Evolutionary conservation across 1,140 invertebrate genomes (phyloP), one percentile per base, ranked within the genome.

Genomic region (Ruditapes philippinarum): DNA sequence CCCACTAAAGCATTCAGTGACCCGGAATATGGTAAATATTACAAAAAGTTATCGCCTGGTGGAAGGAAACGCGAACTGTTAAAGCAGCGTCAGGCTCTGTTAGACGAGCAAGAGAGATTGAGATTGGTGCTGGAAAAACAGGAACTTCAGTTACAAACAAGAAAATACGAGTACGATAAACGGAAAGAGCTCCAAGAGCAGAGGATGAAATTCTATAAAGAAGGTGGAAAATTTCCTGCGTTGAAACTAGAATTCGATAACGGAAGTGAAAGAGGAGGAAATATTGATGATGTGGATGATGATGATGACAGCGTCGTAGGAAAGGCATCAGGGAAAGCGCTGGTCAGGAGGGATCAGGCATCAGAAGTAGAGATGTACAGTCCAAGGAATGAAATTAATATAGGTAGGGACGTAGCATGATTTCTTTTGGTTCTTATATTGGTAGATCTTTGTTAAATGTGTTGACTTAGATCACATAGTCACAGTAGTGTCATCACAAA

Each of bases 201-300:
- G 42, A 82, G 87, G 76, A 76, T 89, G 79, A 79, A 89, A 11
- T 89, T 89, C 38, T 89, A 89, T 42, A 68, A 76, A 42, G 62
- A 89, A 76, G 80, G 70, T 45, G 87, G 87, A 33, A 88, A 82
- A 57, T 89, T 89, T 73, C 87, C 87, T 60, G 79, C 80, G 28
- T 40, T 82, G 5, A 73, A 83, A 49, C 38, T 82, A 28, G 79
- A 76, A 51, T 82, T 82, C 49, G 87, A 76, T 25, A 33, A 38
- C 57, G 68, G 38, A n/a, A 74, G 54, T 70, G 85, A 68, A 14
- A 80, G 36, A 89, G 54, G 68, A 22, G 31, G 45, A 9, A 28
- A 17, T n/a, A 40, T 19, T 28, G 60, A 51, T 12, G 74, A 38
- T 42, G 51, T 28, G 33, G 49, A 28, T 5, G n/a, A n/a, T n/a